These are phyloP conservation scores for Euphydryas editha DNA, from an alignment of 2,888 invertebrate genomes.

Conservation along the genomic window DNA sequence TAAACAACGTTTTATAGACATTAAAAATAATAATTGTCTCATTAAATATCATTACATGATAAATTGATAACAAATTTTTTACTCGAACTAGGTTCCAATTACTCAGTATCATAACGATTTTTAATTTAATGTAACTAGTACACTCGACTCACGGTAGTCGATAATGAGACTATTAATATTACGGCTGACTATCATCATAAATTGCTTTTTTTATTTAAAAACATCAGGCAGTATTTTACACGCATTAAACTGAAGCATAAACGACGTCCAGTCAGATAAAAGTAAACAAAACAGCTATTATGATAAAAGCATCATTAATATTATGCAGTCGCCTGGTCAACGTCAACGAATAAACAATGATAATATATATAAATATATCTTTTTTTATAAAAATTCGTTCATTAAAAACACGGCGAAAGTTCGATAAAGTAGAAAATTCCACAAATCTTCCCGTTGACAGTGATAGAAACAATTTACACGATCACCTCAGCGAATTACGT, in stretches of 20 bases:
- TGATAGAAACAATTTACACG: slow-evolving; percentile 61
- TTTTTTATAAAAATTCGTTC: slow-evolving; percentile 1
- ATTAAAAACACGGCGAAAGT: slow-evolving; percentile 2
- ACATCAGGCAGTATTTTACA: slow-evolving; percentile 18
- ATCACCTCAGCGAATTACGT: slow-evolving; percentile 68
- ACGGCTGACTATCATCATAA: neutral
- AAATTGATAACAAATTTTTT: neutral
- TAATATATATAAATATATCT: neutral
- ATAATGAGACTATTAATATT: slow-evolving; percentile 5
- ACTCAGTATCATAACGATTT: neutral
- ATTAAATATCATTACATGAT: neutral
- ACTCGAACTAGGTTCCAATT: neutral
- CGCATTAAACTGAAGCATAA: slow-evolving; percentile 20
- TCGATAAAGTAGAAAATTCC: neutral
- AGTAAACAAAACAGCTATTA: slow-evolving; percentile 39
- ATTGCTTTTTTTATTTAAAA: slow-evolving; percentile 12
- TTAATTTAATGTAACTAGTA: slow-evolving; percentile 9
- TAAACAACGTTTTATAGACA: neutral
- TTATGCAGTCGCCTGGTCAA: slow-evolving; percentile 22
- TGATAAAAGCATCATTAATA: slow-evolving; percentile 29
- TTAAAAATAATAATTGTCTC: neutral
- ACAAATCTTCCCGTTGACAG: slow-evolving; percentile 48
- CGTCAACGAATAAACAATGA: slow-evolving; percentile 11
- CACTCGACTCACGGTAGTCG: neutral
- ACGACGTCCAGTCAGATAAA: slow-evolving; percentile 28